These are phyloP conservation scores for Ciconia boyciana DNA, from an alignment of 2,113 vertebrate genomes.

Conservation along the genomic window DNA sequence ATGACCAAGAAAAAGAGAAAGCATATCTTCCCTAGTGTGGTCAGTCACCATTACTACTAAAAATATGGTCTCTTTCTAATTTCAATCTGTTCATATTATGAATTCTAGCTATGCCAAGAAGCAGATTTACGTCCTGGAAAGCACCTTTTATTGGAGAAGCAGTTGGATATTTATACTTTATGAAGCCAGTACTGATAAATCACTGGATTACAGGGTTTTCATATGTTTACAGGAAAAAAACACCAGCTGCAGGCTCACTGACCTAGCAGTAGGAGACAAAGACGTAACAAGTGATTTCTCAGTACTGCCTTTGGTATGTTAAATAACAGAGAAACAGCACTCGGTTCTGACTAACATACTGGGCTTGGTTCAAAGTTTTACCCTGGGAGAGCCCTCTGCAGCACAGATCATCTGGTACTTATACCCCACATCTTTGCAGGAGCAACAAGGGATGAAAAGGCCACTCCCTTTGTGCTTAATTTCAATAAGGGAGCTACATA, in stretches of 20 bases:
- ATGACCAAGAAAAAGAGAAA: neutral
- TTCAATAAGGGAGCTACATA: neutral
- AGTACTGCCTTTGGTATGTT: neutral
- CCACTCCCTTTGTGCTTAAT: neutral
- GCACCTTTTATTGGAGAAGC: neutral
- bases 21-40: neutral
- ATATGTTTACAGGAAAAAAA: neutral
- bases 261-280: neutral
- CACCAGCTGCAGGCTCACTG: neutral
- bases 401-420: neutral
- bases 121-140: neutral
- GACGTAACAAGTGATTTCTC: neutral
- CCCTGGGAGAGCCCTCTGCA: neutral
- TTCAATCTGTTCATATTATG: neutral
- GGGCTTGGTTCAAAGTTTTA: neutral
- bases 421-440: neutral
- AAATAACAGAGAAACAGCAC: neutral
- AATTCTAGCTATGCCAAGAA: neutral
- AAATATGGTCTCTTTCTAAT: neutral
- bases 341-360: neutral
- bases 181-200: neutral
- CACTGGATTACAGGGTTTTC: neutral
- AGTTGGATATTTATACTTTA: neutral
- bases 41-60: neutral
- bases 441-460: neutral